Evolutionary conservation across 2,888 invertebrate species (phyloP), one percentile per base, ranked within the genome.

Genomic region (Pterostichus niger): DNA sequence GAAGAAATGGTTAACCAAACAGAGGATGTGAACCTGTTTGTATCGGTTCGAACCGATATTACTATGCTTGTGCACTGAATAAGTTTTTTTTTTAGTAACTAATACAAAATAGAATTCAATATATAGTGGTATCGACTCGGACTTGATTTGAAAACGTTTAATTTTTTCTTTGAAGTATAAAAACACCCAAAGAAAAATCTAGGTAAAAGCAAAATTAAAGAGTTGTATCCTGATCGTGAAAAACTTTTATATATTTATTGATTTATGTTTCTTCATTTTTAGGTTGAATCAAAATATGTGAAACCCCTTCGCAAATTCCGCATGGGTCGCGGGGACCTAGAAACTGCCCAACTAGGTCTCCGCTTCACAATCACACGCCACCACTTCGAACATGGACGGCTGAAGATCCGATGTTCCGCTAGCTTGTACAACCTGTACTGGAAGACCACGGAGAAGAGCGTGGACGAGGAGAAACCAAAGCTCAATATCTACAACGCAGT

Each of bases 381-480:
- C 24, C 85, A 88, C 49, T 88, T 89, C 85, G 84, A 87, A 9
- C 86, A 87, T 52, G 89, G 88, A 64, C 87, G 88, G 82, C 84
- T 90, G 84, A 89, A 92, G 90, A 90, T 94, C 56, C 92, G 94
- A 1, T 94, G 94, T 89, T 92, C 92, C 84, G 94, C 94, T 0
- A 92, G 92, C 84, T 91, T 94, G 86, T 92, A 93, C 87, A 91
- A 93, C 86, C 90, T 94, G 68, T 94, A 94, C 88, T 93, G 93
- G 91, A 92, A 93, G 88, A 93, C 93, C 86, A 93, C 93, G 6
- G 94, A 94, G 88, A 93, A 93, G 86, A 93, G 92, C 85, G 91
- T 93, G 46, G 93, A 93, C 87, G 92, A 93, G 86, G 92, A 93
- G 85, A 88, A 85, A 85, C 86, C 85, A 84, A 77, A 77, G 13